Evolutionary conservation across 2,888 invertebrate species (phyloP), one percentile per base, ranked within the genome.

Genomic region (Incurvaria masculella): DNA sequence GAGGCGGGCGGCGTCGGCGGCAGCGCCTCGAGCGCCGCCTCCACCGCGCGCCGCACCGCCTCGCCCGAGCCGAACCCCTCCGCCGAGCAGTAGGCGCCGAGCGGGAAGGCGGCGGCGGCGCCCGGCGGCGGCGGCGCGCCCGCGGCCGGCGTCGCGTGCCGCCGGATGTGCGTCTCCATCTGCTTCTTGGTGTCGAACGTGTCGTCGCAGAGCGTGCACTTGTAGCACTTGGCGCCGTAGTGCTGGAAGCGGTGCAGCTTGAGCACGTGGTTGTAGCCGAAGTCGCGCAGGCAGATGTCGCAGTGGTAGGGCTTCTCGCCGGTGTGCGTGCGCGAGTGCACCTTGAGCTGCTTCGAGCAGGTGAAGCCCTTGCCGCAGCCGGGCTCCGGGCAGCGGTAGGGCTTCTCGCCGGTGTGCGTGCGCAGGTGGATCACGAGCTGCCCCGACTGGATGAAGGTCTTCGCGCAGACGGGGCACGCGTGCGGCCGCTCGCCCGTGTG

Each of bases 221-320:
- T 92, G 74, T 94, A 94, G 51, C 94, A 92, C 61, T 94, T 92
- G 64, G 94, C 91, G 0, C 94, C 94, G 59, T 91, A 93, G 68
- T 94, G 94, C 57, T 93, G 91, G 27, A 94, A 93, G 54, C 90
- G 87, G 65, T 94, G 94, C 47, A 94, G 72, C 68, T 94, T 94
- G 50, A 94, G 73, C 4, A 94, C 94, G 65, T 94, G 94, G 65
- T 94, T 94, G 69, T 94, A 94, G 8, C 94, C 94, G 63, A 94
- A 94, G 47, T 90, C 89, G 55, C 94, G 90, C 51, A 91, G 88
- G 62, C 94, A 94, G 55, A 94, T 93, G 64, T 94, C 93, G 68
- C 94, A 94, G 45, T 90, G 89, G 62, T 94, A 94, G 0, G 94
- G 94, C 56, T 94, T 89, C 61, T 94, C 94, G 2, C 94, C 94